Evolutionary conservation across 2,113 vertebrate genomes (phyloP).

Genomic region (Xenopus borealis): DNA sequence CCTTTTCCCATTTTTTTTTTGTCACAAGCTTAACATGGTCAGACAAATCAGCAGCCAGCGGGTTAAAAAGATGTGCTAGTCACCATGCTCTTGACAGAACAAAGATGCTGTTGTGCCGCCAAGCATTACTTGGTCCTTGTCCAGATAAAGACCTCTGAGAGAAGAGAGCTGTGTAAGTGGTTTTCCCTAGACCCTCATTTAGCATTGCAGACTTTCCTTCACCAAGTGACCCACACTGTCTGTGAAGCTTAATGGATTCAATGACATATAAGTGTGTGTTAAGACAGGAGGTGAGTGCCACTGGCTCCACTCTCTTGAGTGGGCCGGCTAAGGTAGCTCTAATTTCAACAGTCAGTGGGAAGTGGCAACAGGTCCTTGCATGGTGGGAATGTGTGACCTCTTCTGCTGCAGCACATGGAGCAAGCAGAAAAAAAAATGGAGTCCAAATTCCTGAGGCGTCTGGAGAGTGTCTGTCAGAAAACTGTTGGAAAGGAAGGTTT

Average conservation of each 20-base stretch:
- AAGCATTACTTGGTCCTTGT: constrained; percentile 39
- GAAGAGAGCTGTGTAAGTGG: constrained; percentile 19
- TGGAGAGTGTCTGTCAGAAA: constrained; percentile 68
- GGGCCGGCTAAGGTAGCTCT: constrained; percentile 58
- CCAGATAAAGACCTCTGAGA: constrained; percentile 38
- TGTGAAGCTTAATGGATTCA: constrained; percentile 49
- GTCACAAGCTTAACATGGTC: too few species aligned
- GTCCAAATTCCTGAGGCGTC: constrained; percentile 69
- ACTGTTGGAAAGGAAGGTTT: constrained; percentile 43
- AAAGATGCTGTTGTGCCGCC: constrained; percentile 27
- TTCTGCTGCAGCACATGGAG: constrained; percentile 15
- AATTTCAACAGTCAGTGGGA: constrained; percentile 66
- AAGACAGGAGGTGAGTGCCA: constrained; percentile 58
- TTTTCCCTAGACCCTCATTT: constrained; percentile 33
- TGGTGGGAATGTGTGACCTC: constrained; percentile 51
- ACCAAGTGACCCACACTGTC: constrained; percentile 57
- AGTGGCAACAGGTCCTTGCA: constrained; percentile 65
- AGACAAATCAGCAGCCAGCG: not conserved
- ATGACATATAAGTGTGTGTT: constrained; percentile 47
- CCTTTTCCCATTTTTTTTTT: too few species aligned
- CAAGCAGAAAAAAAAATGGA: constrained; percentile 32
- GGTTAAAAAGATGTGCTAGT: constrained; percentile 12
- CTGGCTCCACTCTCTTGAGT: constrained; percentile 70
- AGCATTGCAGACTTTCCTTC: constrained; percentile 43
- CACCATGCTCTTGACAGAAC: constrained; percentile 37